phyloP scores from a whole-genome alignment of 2,797 vertebrate species.

The Siniperca scherzeri region DNA sequence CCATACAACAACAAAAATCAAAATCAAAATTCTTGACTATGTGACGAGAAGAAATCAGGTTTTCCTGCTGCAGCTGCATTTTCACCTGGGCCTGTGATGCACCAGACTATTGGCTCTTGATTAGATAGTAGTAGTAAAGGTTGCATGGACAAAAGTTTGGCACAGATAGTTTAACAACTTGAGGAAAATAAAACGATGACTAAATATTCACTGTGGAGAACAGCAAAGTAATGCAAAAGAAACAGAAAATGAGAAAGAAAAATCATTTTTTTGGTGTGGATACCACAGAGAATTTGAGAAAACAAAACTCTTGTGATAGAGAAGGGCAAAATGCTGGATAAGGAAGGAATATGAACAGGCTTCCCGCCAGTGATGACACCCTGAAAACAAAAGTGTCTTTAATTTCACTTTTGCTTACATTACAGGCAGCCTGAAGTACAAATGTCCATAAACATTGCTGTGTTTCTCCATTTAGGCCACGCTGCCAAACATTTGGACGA shows the following conservation, averaged over 20 bases:
- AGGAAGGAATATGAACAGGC: background rate
- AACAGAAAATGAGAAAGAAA: slow-evolving; percentile 16
- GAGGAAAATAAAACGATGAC: slow-evolving; percentile 1
- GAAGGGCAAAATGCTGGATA: background rate
- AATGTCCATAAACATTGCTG: slow-evolving; percentile 1
- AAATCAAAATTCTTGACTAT: background rate
- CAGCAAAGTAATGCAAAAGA: slow-evolving; percentile 3
- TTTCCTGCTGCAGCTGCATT: background rate
- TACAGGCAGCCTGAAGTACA: background rate
- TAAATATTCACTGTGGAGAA: background rate
- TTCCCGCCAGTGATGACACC: background rate
- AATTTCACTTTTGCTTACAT: slow-evolving; percentile 26
- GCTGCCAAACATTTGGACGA: slow-evolving; percentile 21
- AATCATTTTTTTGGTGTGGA: background rate
- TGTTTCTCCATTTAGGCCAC: background rate
- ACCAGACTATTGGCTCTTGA: background rate
- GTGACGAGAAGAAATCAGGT: background rate
- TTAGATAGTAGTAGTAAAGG: background rate
- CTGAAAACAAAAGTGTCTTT: slow-evolving; percentile 16
- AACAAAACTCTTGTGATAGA: background rate
- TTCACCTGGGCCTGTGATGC: background rate
- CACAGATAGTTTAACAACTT: background rate
- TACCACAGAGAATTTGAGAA: background rate
- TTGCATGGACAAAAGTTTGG: background rate
- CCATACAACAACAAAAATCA: background rate